These are phyloP conservation scores for Elgaria multicarinata DNA, from an alignment of 2,113 vertebrate species.

Conservation along the genomic window DNA sequence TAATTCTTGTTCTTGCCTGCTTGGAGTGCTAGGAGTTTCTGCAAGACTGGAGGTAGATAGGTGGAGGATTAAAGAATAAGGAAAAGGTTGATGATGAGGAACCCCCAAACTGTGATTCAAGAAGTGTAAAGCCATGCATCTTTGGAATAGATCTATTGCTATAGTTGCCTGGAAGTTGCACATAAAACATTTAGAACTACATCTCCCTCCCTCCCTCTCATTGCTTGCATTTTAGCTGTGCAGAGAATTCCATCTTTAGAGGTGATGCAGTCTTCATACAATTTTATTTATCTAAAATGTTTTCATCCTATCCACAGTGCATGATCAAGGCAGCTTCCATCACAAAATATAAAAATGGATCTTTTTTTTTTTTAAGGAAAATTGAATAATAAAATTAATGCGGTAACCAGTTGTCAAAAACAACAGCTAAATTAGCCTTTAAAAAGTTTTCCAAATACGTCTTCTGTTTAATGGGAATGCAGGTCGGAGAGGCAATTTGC, in stretches of 20 bases:
- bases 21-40: background rate
- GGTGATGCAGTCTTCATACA: background rate
- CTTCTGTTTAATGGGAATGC: too few relatives aligned
- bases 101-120: background rate
- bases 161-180: background rate
- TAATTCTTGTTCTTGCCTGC: constrained; percentile 5
- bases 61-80: background rate
- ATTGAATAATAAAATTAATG: too few relatives aligned
- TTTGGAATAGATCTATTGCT: background rate
- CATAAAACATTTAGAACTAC: background rate
- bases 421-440: too few relatives aligned
- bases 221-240: background rate
- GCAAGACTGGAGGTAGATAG: background rate
- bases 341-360: too few relatives aligned
- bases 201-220: background rate
- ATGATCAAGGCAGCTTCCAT: too few relatives aligned
- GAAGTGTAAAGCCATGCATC: background rate
- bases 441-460: too few relatives aligned
- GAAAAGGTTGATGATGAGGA: background rate
- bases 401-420: too few relatives aligned
- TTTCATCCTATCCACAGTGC: too few relatives aligned
- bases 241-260: background rate
- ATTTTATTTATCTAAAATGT: too few relatives aligned
- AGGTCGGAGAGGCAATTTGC: too few relatives aligned
- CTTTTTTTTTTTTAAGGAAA: too few relatives aligned